Evolutionary conservation across 2,113 vertebrate species (phyloP), one percentile per base, ranked within the genome.

Genomic region (Spilogale gracilis): DNA sequence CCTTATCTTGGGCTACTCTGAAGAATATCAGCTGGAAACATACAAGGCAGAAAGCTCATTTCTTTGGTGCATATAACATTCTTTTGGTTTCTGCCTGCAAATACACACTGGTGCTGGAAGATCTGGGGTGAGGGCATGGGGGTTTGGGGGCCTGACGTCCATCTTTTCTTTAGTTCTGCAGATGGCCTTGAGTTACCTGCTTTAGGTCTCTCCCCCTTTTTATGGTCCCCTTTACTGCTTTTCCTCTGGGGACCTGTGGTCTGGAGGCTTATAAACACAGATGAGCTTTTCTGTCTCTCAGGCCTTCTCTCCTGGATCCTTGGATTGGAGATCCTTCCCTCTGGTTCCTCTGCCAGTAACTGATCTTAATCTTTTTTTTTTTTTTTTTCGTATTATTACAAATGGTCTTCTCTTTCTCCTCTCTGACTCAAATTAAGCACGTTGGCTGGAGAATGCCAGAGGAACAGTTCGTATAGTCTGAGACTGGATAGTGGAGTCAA

Each of bases 11-110:
- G 43, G 32, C 58, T 45, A 5, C 73, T 23, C 3, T 23, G 11
- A n/a, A 52, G 82, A 69, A 9, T 0, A 0, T 27, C 12, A 12
- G 18, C 88, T 87, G 82, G 30, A 74, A 65, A 50, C 14, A 0
- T 43, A 80, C 0, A 13, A 76, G 43, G 43, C 30, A 23, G n/a
- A 86, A 58, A 63, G 27, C 74, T 82, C 21, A 2, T 67, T 23
- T 93, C 30, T 56, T 85, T 61, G 45, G 21, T 20, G 30, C 25
- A 23, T 30, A 10, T 8, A 38, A 5, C 32, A 9, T 76, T 56
- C 21, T 63, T 52, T 79, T 38, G 17, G 38, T 43, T 91, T 94
- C 16, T 89, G 71, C 10, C 61, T 91, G 45, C n/a, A 30, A 83
- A 30, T 7, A 60, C 0, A n/a, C 10, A 13, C 25, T 2, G 17